A percentile compares a stretch with the other conserved stretches of the same genome.
phyloP scores from a whole-genome alignment of 2,888 invertebrate genomes.

The Coleophora deauratella region DNA sequence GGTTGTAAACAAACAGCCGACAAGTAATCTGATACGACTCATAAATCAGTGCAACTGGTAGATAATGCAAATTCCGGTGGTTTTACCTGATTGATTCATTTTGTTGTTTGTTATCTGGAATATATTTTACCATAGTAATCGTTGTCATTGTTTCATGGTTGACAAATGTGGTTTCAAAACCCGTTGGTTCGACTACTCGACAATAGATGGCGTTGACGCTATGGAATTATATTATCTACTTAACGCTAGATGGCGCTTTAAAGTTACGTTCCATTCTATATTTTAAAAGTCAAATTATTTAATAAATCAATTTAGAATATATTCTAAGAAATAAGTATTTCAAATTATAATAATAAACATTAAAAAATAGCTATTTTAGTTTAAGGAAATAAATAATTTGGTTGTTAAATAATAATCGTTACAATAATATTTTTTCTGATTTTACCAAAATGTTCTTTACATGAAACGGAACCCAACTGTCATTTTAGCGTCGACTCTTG shows the following conservation, averaged over 20 bases:
- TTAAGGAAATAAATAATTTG: no score
- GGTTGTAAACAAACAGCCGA: conserved; percentile 24
- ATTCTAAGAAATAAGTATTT: no score
- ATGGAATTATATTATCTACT: conserved; percentile 4
- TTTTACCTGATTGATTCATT: no score
- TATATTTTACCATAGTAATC: no score
- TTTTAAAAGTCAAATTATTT: no score
- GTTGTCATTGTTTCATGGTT: no score
- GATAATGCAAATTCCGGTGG: conserved; percentile 33
- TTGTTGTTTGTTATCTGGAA: no score
- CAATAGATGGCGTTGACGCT: conserved; percentile 3
- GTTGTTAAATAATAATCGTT: neutral
- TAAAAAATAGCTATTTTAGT: no score
- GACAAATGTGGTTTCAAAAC: no score
- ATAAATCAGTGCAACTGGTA: conserved; percentile 33
- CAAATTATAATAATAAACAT: no score
- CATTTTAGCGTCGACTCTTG: conserved; percentile 8
- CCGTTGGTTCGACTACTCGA: neutral
- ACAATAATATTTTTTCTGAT: neutral
- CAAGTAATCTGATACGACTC: conserved; percentile 20
- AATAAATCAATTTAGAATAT: no score
- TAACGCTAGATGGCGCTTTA: conserved; percentile 5
- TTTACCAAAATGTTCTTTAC: conserved; percentile 2
- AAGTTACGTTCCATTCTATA: neutral
- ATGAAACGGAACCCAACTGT: conserved; percentile 11